phyloP scores from a whole-genome alignment of 2,113 vertebrate species.

The Crotalus helleri region DNA sequence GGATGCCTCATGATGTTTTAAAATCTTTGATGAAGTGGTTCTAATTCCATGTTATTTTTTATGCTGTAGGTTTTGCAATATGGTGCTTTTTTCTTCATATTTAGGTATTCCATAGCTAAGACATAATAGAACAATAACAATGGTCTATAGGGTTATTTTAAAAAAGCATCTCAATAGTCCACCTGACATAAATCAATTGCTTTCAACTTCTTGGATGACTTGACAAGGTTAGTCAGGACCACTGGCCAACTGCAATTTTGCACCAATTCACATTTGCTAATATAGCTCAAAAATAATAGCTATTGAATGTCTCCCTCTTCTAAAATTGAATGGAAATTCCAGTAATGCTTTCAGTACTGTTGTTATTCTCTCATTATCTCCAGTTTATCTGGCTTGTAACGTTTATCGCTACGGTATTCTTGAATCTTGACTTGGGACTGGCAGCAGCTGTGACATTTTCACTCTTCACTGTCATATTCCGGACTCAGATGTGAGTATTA shows the following conservation, averaged over 20 bases:
- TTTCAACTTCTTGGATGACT: neutral
- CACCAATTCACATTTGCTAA: neutral
- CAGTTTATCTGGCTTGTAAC: slow-evolving; percentile 87
- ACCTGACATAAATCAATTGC: neutral
- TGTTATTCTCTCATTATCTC: neutral
- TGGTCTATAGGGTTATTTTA: no score
- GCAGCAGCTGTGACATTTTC: slow-evolving; percentile 79
- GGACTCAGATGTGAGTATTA: slow-evolving; percentile 84
- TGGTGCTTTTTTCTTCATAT: neutral
- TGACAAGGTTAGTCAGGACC: neutral
- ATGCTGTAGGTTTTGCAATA: neutral
- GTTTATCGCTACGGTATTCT: slow-evolving; percentile 79
- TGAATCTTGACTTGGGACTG: slow-evolving; percentile 88
- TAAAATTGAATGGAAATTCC: neutral
- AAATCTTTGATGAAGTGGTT: neutral
- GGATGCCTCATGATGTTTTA: neutral
- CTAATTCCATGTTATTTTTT: neutral
- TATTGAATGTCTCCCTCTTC: neutral
- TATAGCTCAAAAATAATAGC: neutral
- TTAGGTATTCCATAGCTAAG: neutral
- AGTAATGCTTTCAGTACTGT: neutral
- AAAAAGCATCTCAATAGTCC: neutral
- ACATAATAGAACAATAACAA: neutral
- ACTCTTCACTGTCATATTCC: slow-evolving; percentile 86
- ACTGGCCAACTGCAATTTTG: neutral